Conservation (phyloP, 2,113 vertebrate species). For the Pollimyrus isidori region DNA sequence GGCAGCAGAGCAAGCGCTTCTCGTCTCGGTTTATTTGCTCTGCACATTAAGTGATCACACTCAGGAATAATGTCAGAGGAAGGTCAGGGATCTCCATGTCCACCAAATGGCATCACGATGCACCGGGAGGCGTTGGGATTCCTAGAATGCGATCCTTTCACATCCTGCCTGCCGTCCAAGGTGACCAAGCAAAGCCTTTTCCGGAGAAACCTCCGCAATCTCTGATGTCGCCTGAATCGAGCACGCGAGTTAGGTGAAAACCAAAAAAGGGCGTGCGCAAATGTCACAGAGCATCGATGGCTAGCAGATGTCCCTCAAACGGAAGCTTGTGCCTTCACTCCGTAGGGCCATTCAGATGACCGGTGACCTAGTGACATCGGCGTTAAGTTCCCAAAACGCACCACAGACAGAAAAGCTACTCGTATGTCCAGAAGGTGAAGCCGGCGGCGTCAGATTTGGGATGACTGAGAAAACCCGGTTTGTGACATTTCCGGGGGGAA, state of each 20-base stretch:
- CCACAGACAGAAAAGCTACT: background rate
- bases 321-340: background rate
- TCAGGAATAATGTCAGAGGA: background rate
- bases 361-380: background rate
- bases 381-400: background rate
- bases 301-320: background rate
- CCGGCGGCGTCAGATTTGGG: background rate
- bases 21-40: background rate
- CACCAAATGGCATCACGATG: background rate
- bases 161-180: background rate
- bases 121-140: background rate
- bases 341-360: background rate
- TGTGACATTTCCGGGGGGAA: background rate
- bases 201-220: background rate
- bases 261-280: background rate
- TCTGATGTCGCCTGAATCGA: background rate
- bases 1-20: background rate
- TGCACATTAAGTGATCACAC: background rate
- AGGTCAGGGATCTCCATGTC: background rate
- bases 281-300: background rate
- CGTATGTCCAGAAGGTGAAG: background rate
- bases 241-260: background rate
- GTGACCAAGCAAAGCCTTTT: background rate
- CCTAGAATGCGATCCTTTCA: background rate
- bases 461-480: background rate